Base-by-base conservation (phyloP, 2,888 invertebrate genomes). In the Drosophila hamatofila region DNA sequence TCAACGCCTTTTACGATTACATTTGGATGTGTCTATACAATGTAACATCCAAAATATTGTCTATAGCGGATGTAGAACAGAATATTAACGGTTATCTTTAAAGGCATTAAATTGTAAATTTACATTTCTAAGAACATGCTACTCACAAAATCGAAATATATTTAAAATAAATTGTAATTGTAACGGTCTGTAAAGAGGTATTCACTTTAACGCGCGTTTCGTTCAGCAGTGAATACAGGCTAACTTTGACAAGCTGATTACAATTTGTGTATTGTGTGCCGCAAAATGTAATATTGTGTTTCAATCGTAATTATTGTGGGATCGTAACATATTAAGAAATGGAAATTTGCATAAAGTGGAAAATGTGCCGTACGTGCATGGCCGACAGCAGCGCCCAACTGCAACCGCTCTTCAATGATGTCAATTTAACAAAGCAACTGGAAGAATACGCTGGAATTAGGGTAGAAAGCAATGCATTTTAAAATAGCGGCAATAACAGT, bases 311-410 rank as follows among this genome's bases (percentile, higher is more conserved):
- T 54, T 12, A 5, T 21, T 41, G 37, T 11, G 9, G 8, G 16
- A 16, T 37, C 1, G 0, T 12, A 23, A 42, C 37, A 8, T 48
- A 11, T 25, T 25, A 1, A 60, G n/a, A 14, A 37, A 92, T 91
- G 91, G 91, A 92, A 75, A 90, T 92, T 51, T 83, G 81, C 46
- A 92, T 92, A 56, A 92, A 90, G 46, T 92, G 92, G 92, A 90
- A 82, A 52, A 77, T 92, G 62, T 92, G 92, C 39, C 85, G 92
- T 1, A 81, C 91, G 4, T 92, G 92, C 80, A 72, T 80, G 44
- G 41, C 63, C 35, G 44, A 75, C 21, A 51, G 60, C 39, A 62
- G 57, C 14, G 25, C 65, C 12, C 51, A 71, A 0, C 80, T 92
- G 72, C 81, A 86, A 65, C 69, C 87, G 9, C 75, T 92, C 1